A percentile compares a stretch with the other conserved stretches of the same genome.
Conservation (phyloP, 2,113 vertebrate species). For the Terrapene triunguis region DNA sequence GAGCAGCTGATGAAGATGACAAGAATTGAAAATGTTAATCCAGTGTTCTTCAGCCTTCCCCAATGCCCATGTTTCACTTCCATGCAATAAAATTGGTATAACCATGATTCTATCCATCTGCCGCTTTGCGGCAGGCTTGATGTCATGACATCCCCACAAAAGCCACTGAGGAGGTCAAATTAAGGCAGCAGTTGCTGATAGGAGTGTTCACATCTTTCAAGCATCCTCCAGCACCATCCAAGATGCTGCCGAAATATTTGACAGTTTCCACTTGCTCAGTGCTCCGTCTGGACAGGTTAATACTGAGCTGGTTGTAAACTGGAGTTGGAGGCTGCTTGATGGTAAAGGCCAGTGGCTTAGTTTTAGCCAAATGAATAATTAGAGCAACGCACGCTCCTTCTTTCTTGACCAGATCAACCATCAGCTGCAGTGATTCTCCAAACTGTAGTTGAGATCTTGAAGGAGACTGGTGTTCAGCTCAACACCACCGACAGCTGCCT, state of each 20-base stretch:
- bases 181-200: neutral
- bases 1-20: neutral
- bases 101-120: neutral
- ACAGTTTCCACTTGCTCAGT: neutral
- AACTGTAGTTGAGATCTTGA: neutral
- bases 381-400: neutral
- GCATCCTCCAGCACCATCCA: neutral
- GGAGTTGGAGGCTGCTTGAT: neutral
- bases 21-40: neutral
- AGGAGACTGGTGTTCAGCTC: neutral
- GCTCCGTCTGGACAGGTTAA: neutral
- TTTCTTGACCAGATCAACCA: neutral
- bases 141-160: neutral
- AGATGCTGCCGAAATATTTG: neutral
- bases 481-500: neutral
- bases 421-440: neutral
- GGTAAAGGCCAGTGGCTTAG: neutral
- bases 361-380: neutral
- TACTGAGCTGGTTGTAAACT: neutral
- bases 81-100: neutral
- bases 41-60: neutral
- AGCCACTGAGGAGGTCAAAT: neutral
- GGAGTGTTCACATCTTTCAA: neutral
- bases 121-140: neutral
- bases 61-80: neutral